Base-by-base conservation (phyloP, 2,113 vertebrate species). In the Mohoua ochrocephala region DNA sequence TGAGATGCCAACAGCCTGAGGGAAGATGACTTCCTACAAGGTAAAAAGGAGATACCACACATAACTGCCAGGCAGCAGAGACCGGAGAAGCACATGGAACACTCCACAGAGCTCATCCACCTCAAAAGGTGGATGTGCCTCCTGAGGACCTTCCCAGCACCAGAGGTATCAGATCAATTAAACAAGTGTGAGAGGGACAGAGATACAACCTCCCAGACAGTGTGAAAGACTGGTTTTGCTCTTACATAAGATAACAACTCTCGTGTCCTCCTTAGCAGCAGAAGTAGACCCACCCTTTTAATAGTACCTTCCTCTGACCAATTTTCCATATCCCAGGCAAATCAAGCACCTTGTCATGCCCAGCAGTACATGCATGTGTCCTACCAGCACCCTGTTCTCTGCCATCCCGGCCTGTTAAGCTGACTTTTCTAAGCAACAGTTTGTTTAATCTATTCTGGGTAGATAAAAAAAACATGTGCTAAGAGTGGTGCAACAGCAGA, bases 1-100 rank as follows among this genome's bases (percentile, higher is more conserved):
- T 11, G 27, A 84, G 54, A 80, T 35, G 50, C 9, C n/a, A 92
- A 15, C 22, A 79, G 64, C 73, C 35, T 56, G 23, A 65, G 15
- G 24, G 15, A 0, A 0, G 11, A 18, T 2, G n/a, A 33, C 10
- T n/a, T 67, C 47, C 52, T 26, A 33, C 15, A 31, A 52, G 19
- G 37, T 16, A 49, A 69, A 67, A 9, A 68, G 26, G 31, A 54
- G 17, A 31, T 18, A 47, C 15, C 37, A 26, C 52, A 64, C 1
- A 4, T 9, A 60, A 17, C 17, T 39, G 33, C 21, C 67, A 41
- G 39, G 27, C 53, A 88, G 57, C 57, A 79, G 42, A 57, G 39
- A 39, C 17, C 21, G 10, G 7, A 89, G 26, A 26, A 82, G 27
- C 24, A 37, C 27, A 41, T 18, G 33, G n/a, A 68, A 60, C 30